These are phyloP conservation scores for Diuraphis noxia DNA, from an alignment of 1,140 invertebrate species.

Conservation along the genomic window DNA sequence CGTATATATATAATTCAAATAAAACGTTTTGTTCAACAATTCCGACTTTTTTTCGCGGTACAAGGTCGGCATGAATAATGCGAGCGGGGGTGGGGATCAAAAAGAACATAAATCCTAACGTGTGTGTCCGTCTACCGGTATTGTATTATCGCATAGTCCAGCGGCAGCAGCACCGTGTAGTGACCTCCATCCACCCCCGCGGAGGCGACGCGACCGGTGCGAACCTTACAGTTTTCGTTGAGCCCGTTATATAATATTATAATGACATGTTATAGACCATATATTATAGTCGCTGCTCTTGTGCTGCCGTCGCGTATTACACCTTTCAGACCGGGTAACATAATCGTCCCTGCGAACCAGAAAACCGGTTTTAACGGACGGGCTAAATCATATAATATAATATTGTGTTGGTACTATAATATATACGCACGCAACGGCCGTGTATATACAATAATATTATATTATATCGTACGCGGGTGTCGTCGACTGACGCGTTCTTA, in stretches of 20 bases:
- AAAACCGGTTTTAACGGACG: background rate
- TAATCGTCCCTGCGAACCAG: background rate
- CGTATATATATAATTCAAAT: background rate
- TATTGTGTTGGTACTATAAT: background rate
- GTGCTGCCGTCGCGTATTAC: background rate
- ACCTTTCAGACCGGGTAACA: background rate
- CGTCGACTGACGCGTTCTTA: background rate
- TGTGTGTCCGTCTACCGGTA: background rate
- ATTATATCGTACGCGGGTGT: background rate
- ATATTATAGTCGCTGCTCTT: background rate
- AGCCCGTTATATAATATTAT: background rate
- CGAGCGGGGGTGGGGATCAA: background rate
- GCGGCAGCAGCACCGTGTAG: background rate
- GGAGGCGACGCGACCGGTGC: background rate
- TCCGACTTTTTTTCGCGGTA: background rate
- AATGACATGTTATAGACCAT: background rate
- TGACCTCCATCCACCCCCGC: background rate
- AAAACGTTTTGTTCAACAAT: constrained; percentile 5
- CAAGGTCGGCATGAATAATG: too few relatives aligned
- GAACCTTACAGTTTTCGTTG: background rate
- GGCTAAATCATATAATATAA: background rate
- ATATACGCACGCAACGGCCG: background rate
- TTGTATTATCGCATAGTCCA: background rate
- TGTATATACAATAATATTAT: background rate
- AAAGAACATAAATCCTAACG: background rate